Base-by-base conservation (phyloP, 2,113 vertebrate species). In the Pithys albifrons region DNA sequence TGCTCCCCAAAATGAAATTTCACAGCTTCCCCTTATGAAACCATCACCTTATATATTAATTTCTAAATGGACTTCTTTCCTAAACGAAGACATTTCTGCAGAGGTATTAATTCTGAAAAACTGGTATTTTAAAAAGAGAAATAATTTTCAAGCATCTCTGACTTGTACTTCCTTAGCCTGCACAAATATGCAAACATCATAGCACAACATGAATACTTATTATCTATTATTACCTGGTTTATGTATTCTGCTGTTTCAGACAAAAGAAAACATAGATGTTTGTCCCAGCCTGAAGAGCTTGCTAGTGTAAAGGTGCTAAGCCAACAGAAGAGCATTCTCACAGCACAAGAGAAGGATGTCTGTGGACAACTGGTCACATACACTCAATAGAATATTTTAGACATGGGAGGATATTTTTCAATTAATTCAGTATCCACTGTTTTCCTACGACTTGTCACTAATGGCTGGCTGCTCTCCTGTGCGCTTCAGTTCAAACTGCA, bases 371-470 rank as follows among this genome's bases (percentile, higher is more conserved):
- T n/a, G 29, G 24, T 10, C 22, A 41, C 9, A n/a, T 27, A 49
- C 0, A 0, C 7, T 73, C 11, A 37, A 12, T 39, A 35, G 17
- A 25, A 55, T 45, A 9, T 62, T 86, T 69, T n/a, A 54, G 45
- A 82, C 85, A 65, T 5, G 1, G 29, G 33, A 75, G 58, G 5
- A 7, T 31, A 35, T 45, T 85, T 81, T 39, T 59, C 19, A 35
- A 49, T 81, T 5, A n/a, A 69, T 79, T 89, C 39, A 28, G 28
- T 10, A 49, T n/a, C 59, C 37, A 69, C 4, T 51, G 7, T 51
- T 20, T 70, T 93, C 29, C 37, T 70, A 31, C 48, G 49, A 16
- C 83, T 61, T 66, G 43, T 45, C 24, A 33, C 20, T 78, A 78
- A 83, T 17, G 43, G 93, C 69, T 88, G 87, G 52, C 70, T 67